phyloP scores from a whole-genome alignment of 2,797 vertebrate genomes.

The Sternarchorhynchus goeldii region DNA sequence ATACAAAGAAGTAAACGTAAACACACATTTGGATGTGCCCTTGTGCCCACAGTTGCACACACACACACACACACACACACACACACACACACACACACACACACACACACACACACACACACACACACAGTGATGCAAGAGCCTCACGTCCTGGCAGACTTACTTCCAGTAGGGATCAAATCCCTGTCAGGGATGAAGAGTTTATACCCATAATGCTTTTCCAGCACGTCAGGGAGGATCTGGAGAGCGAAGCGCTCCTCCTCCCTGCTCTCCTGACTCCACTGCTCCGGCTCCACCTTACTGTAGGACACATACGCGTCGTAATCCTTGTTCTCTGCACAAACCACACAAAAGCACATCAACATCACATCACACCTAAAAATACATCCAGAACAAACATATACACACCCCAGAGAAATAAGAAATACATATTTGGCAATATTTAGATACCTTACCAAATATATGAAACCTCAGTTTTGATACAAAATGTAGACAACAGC shows the following conservation, averaged over 20 bases:
- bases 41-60: too few relatives aligned
- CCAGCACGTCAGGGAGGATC: slow-evolving; percentile 87
- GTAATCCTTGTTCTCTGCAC: slow-evolving; percentile 82
- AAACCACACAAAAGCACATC: slow-evolving; percentile 19
- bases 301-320: slow-evolving; percentile 85
- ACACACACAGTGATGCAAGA: not conserved
- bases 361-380: not conserved
- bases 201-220: slow-evolving; percentile 90
- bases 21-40: too few relatives aligned
- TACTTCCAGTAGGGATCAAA: slow-evolving; percentile 99
- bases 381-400: too few relatives aligned
- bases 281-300: slow-evolving; percentile 89
- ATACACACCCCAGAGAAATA: too few relatives aligned
- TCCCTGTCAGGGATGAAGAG: slow-evolving; percentile 90
- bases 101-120: not conserved
- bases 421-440: too few relatives aligned
- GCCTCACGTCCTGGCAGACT: slow-evolving; percentile 69
- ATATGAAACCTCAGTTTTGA: too few relatives aligned
- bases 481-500: too few relatives aligned
- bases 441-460: too few relatives aligned
- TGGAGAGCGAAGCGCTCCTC: slow-evolving; percentile 89
- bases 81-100: not conserved
- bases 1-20: not conserved
- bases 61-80: not conserved
- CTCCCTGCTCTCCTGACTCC: slow-evolving; percentile 86